Evolutionary conservation across 2,888 invertebrate species (phyloP).

Genomic region (Pyrgus malvae): DNA sequence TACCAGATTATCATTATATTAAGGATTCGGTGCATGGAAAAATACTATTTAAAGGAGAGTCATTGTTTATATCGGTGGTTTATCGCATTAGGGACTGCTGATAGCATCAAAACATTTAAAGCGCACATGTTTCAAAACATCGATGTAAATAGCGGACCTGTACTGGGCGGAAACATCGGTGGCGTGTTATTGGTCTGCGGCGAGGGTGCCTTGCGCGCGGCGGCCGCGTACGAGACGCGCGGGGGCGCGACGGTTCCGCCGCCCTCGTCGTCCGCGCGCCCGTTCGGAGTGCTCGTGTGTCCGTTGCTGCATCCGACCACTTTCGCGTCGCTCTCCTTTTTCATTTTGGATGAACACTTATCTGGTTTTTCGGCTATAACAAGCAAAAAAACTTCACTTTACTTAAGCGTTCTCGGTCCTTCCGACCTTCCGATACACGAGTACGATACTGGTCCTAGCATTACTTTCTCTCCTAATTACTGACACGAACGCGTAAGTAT

Average conservation of each 20-base stretch:
- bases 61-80: no score
- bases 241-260: slow-evolving; percentile 52
- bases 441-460: not conserved
- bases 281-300: slow-evolving; percentile 68
- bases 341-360: slow-evolving; percentile 65
- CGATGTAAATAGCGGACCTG: slow-evolving; percentile 48
- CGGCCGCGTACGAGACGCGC: slow-evolving; percentile 72
- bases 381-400: slow-evolving; percentile 35
- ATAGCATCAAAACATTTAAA: not conserved
- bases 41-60: no score
- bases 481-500: not conserved
- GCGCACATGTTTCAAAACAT: not conserved
- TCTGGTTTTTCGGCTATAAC: slow-evolving; percentile 67
- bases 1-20: no score
- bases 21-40: no score
- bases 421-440: not conserved
- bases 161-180: slow-evolving; percentile 59
- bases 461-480: not conserved
- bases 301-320: slow-evolving; percentile 65
- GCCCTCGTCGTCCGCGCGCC: slow-evolving; percentile 71
- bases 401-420: slow-evolving; percentile 1
- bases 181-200: slow-evolving; percentile 61
- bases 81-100: no score
- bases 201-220: slow-evolving; percentile 67
- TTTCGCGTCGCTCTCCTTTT: slow-evolving; percentile 60